Evolutionary conservation across 1,140 invertebrate species (phyloP).

Genomic region (Chionoecetes opilio): DNA sequence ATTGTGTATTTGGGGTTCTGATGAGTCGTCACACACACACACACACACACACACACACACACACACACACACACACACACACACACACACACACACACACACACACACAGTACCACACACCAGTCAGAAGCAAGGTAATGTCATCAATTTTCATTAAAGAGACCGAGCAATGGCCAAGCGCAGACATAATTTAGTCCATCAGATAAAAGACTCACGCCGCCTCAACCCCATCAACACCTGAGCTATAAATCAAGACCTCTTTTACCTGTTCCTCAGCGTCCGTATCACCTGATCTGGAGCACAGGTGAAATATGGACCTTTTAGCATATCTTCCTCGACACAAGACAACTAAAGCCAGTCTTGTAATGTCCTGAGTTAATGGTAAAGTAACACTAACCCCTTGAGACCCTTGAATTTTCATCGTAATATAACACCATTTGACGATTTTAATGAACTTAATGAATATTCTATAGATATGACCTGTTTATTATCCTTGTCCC

Average conservation of each 20-base stretch:
- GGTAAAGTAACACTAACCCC: background rate
- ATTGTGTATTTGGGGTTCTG: too few species aligned
- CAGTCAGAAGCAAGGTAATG: background rate
- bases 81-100: slow-evolving; percentile 21
- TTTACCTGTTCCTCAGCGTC: background rate
- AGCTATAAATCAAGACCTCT: background rate
- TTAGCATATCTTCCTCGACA: background rate
- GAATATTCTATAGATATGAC: too few species aligned
- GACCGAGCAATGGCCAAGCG: background rate
- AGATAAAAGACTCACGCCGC: background rate
- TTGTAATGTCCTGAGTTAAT: background rate
- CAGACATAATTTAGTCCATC: slow-evolving; percentile 11
- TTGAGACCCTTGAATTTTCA: too few species aligned
- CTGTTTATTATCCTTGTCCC: too few species aligned
- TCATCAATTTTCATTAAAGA: background rate
- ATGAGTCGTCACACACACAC: too few species aligned
- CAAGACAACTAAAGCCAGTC: background rate
- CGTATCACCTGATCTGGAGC: slow-evolving; percentile 13
- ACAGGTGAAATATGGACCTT: slow-evolving; percentile 28
- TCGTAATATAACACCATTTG: too few species aligned
- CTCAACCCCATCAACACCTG: background rate
- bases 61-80: slow-evolving; percentile 2
- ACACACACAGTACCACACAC: too few species aligned
- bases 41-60: too few species aligned
- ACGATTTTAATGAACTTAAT: too few species aligned